Evolutionary conservation across 2,113 vertebrate genomes (phyloP).

Genomic region (Nothocercus nigrocapillus): DNA sequence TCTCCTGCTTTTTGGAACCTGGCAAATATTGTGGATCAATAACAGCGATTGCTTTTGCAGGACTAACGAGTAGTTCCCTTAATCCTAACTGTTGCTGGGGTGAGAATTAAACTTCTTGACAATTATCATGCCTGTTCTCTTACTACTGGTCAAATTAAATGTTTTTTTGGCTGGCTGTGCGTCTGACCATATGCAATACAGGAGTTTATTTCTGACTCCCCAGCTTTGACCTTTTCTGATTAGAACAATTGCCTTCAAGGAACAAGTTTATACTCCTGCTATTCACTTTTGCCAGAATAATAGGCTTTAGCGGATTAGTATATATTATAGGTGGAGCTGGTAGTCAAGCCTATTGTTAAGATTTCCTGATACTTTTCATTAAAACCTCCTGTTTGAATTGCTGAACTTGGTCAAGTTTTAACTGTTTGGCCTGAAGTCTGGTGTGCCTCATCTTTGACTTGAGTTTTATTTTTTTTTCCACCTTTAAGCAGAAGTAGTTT

Average conservation of each 20-base stretch:
- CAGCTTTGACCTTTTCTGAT: constrained; percentile 48
- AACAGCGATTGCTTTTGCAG: not conserved
- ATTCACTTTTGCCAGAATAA: constrained; percentile 31
- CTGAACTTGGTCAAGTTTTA: constrained; percentile 35
- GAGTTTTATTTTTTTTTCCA: not conserved
- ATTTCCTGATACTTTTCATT: constrained; percentile 59
- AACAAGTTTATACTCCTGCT: constrained; percentile 17
- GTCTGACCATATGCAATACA: constrained; percentile 19
- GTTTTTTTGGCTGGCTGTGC: not conserved
- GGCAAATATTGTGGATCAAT: not conserved
- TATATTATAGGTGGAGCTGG: constrained; percentile 68
- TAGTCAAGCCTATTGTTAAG: constrained; percentile 59
- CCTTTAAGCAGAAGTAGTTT: not conserved
- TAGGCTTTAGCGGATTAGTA: constrained; percentile 28
- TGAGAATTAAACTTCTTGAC: not conserved
- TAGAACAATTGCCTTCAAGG: constrained; percentile 57
- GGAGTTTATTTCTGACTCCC: constrained; percentile 33
- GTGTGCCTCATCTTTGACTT: not conserved
- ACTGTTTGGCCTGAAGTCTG: constrained; percentile 11
- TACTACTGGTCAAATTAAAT: not conserved
- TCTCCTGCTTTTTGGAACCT: constrained; percentile 3
- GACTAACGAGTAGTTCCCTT: not conserved
- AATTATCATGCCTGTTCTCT: not conserved
- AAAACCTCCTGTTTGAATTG: constrained; percentile 31
- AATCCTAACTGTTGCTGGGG: not conserved